phyloP scores from a whole-genome alignment of 2,888 invertebrate genomes.

The Eupithecia dodoneata region DNA sequence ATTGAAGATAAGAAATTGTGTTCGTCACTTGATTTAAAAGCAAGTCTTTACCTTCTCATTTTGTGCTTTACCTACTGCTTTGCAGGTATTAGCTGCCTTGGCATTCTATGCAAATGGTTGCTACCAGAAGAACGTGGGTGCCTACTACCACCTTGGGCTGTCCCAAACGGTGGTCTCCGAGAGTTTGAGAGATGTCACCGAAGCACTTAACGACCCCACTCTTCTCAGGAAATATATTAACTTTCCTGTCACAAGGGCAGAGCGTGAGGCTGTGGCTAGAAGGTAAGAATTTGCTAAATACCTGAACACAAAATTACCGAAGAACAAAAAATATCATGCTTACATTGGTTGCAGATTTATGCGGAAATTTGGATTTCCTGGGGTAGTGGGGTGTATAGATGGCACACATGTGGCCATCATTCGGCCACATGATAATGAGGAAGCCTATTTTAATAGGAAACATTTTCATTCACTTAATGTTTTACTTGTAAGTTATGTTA shows the following conservation, averaged over 20 bases:
- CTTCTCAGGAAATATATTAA: too few relatives aligned
- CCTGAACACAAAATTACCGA: too few relatives aligned
- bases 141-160: background rate
- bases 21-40: too few relatives aligned
- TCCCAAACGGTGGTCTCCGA: background rate
- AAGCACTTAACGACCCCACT: background rate
- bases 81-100: background rate
- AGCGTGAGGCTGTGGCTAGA: too few relatives aligned
- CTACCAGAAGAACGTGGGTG: background rate
- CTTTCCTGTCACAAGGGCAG: too few relatives aligned
- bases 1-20: too few relatives aligned
- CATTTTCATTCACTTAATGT: conserved; percentile 27
- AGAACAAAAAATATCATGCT: too few relatives aligned
- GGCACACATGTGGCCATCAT: conserved; percentile 32
- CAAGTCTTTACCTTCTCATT: too few relatives aligned
- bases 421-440: conserved; percentile 27
- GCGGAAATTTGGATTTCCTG: background rate
- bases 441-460: conserved; percentile 29
- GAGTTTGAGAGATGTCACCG: background rate
- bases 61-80: background rate
- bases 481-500: conserved; percentile 3
- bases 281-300: too few relatives aligned
- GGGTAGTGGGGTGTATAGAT: conserved; percentile 20
- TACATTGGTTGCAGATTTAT: too few relatives aligned
- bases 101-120: background rate